Evolutionary conservation across 2,797 vertebrate genomes (phyloP).

Genomic region (Pseudotriccus pelzelni): DNA sequence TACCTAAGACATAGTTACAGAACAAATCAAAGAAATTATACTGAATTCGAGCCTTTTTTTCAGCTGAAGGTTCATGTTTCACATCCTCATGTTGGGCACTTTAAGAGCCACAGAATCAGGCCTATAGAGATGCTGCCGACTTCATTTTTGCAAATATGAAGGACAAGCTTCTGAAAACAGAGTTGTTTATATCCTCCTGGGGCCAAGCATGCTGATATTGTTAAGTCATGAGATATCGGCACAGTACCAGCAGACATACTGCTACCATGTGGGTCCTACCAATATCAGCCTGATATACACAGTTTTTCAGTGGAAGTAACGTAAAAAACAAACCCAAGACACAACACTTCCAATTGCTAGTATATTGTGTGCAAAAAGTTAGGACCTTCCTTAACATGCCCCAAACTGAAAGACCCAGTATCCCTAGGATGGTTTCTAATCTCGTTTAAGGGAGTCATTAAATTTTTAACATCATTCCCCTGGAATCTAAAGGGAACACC

Average conservation of each 20-base stretch:
- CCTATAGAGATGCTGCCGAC: not conserved
- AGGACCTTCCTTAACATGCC: not conserved
- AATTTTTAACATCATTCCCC: not conserved
- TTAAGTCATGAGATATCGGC: rapidly evolving
- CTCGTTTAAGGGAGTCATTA: not conserved
- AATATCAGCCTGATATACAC: not conserved
- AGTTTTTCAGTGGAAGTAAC: not conserved
- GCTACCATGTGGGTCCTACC: not conserved
- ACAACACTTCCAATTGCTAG: not conserved
- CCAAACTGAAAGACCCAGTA: not conserved
- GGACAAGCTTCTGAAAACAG: not conserved
- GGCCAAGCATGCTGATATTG: rapidly evolving
- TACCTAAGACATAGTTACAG: not conserved
- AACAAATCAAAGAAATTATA: not conserved
- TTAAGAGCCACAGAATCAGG: not conserved
- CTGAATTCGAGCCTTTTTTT: not conserved
- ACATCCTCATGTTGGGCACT: not conserved
- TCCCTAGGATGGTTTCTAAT: not conserved
- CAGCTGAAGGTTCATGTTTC: not conserved
- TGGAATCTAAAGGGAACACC: not conserved
- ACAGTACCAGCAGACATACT: not conserved
- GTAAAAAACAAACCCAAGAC: not conserved
- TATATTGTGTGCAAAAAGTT: not conserved
- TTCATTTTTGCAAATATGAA: not conserved
- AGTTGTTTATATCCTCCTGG: not conserved